Conservation (phyloP, 2,797 vertebrate genomes). For the Rhinogobio ventralis region DNA sequence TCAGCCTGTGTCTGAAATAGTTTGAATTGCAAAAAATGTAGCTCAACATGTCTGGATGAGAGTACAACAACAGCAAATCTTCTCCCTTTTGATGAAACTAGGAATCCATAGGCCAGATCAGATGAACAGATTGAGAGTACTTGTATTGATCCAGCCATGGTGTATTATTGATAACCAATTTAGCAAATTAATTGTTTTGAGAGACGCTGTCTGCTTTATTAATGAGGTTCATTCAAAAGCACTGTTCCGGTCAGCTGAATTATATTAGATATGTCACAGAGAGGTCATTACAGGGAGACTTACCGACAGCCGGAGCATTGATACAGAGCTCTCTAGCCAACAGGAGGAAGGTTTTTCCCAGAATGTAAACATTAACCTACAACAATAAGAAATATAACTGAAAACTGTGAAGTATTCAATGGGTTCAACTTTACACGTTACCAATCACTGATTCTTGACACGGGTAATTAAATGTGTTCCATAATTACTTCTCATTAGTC, state of each 20-base stretch:
- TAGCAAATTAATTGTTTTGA: conserved; percentile 42
- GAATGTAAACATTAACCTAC: conserved; percentile 95
- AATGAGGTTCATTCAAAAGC: conserved; percentile 35
- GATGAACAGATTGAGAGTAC: conserved; percentile 15
- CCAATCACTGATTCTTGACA: neutral
- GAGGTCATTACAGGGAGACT: conserved; percentile 50
- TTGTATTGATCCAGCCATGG: conserved; percentile 28
- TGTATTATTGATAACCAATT: conserved; percentile 48
- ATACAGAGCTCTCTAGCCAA: conserved; percentile 96
- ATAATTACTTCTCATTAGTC: neutral
- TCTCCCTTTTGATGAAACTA: neutral
- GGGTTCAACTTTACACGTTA: neutral
- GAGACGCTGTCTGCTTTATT: conserved; percentile 31
- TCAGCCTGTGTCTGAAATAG: conserved; percentile 34
- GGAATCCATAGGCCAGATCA: conserved; percentile 20
- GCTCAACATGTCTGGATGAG: neutral
- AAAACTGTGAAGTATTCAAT: conserved; percentile 19
- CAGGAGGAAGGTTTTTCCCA: conserved; percentile 96
- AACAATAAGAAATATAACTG: conserved; percentile 10
- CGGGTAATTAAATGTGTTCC: neutral
- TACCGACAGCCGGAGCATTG: conserved; percentile 98
- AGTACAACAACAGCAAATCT: neutral
- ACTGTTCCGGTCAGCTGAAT: conserved; percentile 12
- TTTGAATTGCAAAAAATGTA: neutral
- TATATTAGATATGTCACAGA: conserved; percentile 20